Evolutionary conservation across 2,113 vertebrate genomes (phyloP).

Genomic region (Pyxicephalus adspersus): DNA sequence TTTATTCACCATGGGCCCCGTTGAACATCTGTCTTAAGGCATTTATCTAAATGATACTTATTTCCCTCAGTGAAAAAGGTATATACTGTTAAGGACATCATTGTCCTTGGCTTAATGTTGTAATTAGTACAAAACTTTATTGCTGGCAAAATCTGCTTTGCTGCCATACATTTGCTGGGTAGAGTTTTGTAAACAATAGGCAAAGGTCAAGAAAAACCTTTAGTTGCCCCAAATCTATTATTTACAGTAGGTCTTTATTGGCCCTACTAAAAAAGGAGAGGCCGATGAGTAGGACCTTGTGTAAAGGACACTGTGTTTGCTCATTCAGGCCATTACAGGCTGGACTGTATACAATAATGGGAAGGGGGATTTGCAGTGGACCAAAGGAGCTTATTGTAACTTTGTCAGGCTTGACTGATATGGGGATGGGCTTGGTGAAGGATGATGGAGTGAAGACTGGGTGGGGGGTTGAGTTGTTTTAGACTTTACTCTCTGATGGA

Average conservation of each 20-base stretch:
- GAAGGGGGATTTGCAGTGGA: slow-evolving; percentile 61
- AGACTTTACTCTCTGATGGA: background rate
- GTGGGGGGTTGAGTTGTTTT: slow-evolving; percentile 13
- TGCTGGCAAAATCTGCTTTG: slow-evolving; percentile 61
- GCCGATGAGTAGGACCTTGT: slow-evolving; percentile 62
- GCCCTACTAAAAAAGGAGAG: slow-evolving; percentile 78
- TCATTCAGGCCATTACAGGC: slow-evolving; percentile 83
- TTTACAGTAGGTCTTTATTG: slow-evolving; percentile 86
- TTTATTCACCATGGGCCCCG: background rate
- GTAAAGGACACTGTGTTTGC: slow-evolving; percentile 81
- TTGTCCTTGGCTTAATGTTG: background rate
- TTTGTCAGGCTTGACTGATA: slow-evolving; percentile 46
- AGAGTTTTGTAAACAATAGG: slow-evolving; percentile 73
- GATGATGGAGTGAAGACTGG: slow-evolving; percentile 11
- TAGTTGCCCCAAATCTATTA: slow-evolving; percentile 65
- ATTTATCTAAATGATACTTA: too few relatives aligned
- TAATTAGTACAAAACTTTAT: background rate
- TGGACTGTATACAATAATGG: slow-evolving; percentile 65
- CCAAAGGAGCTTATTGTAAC: slow-evolving; percentile 70
- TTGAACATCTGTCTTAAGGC: too few relatives aligned
- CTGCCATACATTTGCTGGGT: slow-evolving; percentile 76
- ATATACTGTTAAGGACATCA: background rate
- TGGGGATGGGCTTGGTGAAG: slow-evolving; percentile 2
- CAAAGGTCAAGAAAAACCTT: slow-evolving; percentile 71
- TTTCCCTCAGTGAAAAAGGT: background rate